Conservation (phyloP, 2,797 vertebrate genomes). For the Diplodus sargus region DNA sequence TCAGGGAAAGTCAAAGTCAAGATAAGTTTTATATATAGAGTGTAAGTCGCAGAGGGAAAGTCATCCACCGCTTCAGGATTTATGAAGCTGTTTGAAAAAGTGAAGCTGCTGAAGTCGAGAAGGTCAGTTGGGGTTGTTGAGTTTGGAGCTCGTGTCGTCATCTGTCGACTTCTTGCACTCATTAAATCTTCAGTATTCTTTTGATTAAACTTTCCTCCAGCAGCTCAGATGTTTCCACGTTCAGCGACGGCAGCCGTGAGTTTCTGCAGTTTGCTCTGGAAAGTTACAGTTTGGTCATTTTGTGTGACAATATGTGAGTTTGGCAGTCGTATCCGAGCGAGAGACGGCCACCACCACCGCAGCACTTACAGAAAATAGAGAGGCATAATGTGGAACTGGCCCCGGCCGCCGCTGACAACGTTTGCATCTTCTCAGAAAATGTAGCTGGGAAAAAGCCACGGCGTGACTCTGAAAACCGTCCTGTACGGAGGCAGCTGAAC, state of each 20-base stretch:
- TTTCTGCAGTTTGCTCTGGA: slow-evolving; percentile 15
- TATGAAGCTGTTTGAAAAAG: background rate
- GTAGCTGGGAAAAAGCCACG: slow-evolving; percentile 27
- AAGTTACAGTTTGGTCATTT: slow-evolving; percentile 21
- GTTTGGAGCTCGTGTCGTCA: too few species aligned
- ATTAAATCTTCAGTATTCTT: background rate
- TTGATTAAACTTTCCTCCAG: background rate
- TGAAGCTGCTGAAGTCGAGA: background rate
- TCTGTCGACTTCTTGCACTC: background rate
- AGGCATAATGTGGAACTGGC: slow-evolving; percentile 19
- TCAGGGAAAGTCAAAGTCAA: background rate
- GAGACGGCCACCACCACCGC: background rate
- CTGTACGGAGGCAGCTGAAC: slow-evolving; percentile 24
- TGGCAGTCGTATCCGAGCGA: slow-evolving; percentile 8
- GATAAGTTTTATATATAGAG: background rate
- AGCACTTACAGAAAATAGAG: background rate
- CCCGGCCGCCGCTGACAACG: slow-evolving; percentile 5
- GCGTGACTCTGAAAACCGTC: slow-evolving; percentile 23
- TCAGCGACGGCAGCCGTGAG: background rate
- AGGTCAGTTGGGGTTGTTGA: background rate
- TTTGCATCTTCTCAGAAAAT: slow-evolving; percentile 28
- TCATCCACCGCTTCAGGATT: background rate
- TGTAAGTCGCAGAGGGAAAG: background rate
- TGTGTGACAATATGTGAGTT: slow-evolving; percentile 24
- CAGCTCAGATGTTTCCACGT: background rate